Percentiles rank a stretch among this genome's conserved stretches.
Conservation (phyloP, 2,888 invertebrate genomes). For the Macrosiphum euphorbiae region DNA sequence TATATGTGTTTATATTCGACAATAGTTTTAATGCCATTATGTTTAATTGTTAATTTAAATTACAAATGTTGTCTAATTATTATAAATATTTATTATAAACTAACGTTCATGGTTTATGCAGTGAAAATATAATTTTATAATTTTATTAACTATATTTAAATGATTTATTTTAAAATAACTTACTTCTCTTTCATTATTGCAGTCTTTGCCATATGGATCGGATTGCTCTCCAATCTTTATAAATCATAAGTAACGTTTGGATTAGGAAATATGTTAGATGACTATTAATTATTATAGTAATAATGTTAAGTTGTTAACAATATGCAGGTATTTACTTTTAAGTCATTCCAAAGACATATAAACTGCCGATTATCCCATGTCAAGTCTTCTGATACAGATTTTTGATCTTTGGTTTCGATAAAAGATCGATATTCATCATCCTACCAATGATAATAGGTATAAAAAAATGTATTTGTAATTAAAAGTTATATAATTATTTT, state of each 20-base stretch:
- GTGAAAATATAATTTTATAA: neutral
- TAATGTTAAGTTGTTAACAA: neutral
- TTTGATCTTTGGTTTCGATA: neutral
- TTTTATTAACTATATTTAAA: neutral
- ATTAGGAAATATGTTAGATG: neutral
- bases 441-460: neutral
- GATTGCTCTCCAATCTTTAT: conserved; percentile 47
- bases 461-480: neutral
- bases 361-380: conserved; percentile 51
- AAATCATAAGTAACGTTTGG: neutral
- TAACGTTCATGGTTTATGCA: neutral
- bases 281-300: neutral
- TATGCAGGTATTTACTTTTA: conserved; percentile 23
- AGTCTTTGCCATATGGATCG: neutral
- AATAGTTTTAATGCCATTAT: neutral
- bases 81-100: neutral
- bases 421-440: neutral
- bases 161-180: neutral
- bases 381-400: neutral
- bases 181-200: conserved; percentile 14
- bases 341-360: conserved; percentile 57
- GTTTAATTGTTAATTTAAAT: neutral
- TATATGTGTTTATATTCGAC: neutral
- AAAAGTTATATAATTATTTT: neutral
- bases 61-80: neutral